Percentiles rank a stretch among this genome's conserved stretches.
phyloP scores from a whole-genome alignment of 2,113 vertebrate genomes.

The Symphodus melops region DNA sequence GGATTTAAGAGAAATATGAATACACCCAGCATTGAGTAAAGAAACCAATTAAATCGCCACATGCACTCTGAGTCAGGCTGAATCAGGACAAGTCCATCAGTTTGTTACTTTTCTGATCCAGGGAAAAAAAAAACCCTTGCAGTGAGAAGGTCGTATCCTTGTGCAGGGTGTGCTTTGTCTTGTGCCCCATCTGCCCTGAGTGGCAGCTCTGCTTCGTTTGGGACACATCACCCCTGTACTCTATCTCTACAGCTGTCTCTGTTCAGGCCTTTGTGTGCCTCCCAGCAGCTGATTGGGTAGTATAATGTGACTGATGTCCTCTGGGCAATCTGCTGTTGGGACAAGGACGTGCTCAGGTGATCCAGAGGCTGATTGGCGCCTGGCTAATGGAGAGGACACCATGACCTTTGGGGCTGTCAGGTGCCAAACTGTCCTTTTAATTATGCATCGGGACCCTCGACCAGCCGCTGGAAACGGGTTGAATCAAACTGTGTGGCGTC shows the following conservation, averaged over 20 bases:
- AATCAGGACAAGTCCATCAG: constrained; percentile 21
- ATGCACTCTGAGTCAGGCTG: not conserved
- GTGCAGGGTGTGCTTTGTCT: constrained; percentile 56
- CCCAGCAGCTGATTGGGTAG: constrained; percentile 71
- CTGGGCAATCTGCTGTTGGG: constrained; percentile 74
- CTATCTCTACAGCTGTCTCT: constrained; percentile 61
- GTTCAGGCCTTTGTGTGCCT: constrained; percentile 62
- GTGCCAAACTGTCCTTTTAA: constrained; percentile 80
- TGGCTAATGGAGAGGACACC: constrained; percentile 74
- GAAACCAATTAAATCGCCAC: constrained; percentile 44
- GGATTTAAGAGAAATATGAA: constrained; percentile 53
- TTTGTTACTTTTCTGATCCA: constrained; percentile 20
- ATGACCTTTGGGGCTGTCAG: constrained; percentile 67
- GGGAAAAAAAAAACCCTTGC: not conserved
- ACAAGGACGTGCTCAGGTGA: constrained; percentile 72
- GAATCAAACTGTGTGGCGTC: constrained; percentile 69
- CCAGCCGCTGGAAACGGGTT: constrained; percentile 70
- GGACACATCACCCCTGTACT: constrained; percentile 57
- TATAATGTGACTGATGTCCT: constrained; percentile 80
- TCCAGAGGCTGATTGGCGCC: constrained; percentile 70
- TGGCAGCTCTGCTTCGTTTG: constrained; percentile 71
- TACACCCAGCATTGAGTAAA: constrained; percentile 33
- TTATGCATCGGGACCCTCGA: constrained; percentile 76
- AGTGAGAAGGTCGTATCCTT: constrained; percentile 58
- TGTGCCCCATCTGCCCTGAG: constrained; percentile 60